Percentiles rank a stretch among this genome's conserved stretches.
Conservation (phyloP, 1,140 invertebrate genomes). For the Chironomus tepperi region DNA sequence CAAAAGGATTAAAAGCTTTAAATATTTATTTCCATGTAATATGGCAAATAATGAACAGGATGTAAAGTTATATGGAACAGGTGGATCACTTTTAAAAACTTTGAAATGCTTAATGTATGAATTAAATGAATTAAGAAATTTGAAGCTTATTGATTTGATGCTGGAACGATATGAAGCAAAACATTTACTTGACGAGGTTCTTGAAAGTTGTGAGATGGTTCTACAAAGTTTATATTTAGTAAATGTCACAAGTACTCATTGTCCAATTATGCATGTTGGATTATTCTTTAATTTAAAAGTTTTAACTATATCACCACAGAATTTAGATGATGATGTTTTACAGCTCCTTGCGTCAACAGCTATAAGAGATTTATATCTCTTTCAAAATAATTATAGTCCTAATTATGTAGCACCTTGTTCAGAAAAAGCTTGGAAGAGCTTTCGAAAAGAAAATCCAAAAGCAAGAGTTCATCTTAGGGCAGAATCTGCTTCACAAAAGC, state of each 20-base stretch:
- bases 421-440: conserved; percentile 43
- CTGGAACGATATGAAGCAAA: conserved; percentile 59
- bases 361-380: conserved; percentile 62
- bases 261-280: conserved; percentile 65
- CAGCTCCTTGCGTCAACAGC: conserved; percentile 56
- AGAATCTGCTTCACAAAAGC: conserved; percentile 44
- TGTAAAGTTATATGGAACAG: conserved; percentile 63
- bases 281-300: conserved; percentile 66
- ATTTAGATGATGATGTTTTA: conserved; percentile 67
- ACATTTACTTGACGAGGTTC: conserved; percentile 66
- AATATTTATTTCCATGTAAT: conserved; percentile 74
- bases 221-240: conserved; percentile 58
- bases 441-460: conserved; percentile 46
- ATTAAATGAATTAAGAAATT: conserved; percentile 51
- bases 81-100: conserved; percentile 58
- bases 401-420: conserved; percentile 42
- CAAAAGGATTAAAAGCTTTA: conserved; percentile 50
- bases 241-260: conserved; percentile 65
- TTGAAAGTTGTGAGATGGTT: conserved; percentile 52
- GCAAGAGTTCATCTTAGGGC: conserved; percentile 50
- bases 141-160: conserved; percentile 70
- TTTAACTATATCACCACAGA: conserved; percentile 70
- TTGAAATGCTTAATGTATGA: conserved; percentile 63
- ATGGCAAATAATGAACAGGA: conserved; percentile 54
- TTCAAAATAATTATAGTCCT: conserved; percentile 66